Evolutionary conservation across 2,113 vertebrate genomes (phyloP), one percentile per base, ranked within the genome.

Genomic region (Heterotilapia buettikoferi): DNA sequence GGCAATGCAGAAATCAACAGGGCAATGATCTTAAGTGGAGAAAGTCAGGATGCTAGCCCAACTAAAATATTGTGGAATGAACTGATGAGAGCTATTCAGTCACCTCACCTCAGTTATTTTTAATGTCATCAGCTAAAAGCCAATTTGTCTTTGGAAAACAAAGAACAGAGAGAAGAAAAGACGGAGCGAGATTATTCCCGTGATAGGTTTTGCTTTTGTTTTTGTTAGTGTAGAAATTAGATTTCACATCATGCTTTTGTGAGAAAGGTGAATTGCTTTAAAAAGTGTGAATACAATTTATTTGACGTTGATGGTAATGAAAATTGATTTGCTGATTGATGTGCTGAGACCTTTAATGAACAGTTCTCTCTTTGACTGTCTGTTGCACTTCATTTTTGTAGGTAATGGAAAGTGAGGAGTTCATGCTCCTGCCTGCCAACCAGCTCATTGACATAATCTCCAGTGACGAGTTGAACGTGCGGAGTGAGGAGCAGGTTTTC

Each of bases 401-500:
- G 98, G 98, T 99, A 18, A 99, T 99, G 99, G 99, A 99, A 93
- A 99, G 99, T 84, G 99, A 99, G 92, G 99, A 99, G 95, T 99
- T 99, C 94, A 99, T 99, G 99, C 94, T 99, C 85, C 97, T 99
- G 56, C 99, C 98, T 85, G 98, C 99, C 93, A 99, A 99, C 90
- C 99, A 99, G 93, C 96, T 99, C 84, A 99, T 99, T 73, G 99
- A 99, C 94, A 99, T 99, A 19, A 99, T 99, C 91, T 99, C 99
- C 87, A 99, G 99, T 19, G 99, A 99, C 4, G 99, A 99, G 96
- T 95, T 99, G 21, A 99, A 99, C 0, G 99, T 99, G 53, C 98
- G 98, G 47, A 99, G 99, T 1, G 99, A 99, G 81, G 99, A 99
- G 93, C 99, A 99, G 92, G 99, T 99, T 78, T 99, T 99, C 95